phyloP scores from a whole-genome alignment of 2,888 invertebrate genomes.

The Aromia moschata region DNA sequence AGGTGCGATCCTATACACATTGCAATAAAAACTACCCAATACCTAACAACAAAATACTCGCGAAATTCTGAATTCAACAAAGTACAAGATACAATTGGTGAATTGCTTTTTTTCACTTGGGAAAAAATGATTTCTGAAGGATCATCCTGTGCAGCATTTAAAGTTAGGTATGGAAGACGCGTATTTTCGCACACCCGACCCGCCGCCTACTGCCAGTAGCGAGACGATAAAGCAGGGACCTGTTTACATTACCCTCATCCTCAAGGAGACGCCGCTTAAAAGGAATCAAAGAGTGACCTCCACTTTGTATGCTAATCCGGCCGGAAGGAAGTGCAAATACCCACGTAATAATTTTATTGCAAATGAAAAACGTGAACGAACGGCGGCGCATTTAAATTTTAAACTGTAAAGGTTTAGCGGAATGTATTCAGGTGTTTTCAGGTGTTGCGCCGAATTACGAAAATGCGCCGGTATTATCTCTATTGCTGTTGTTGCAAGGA shows the following conservation, averaged over 20 bases:
- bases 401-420: constrained; percentile 7
- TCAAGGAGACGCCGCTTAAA: constrained; percentile 3
- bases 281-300: constrained; percentile 24
- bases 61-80: too few species aligned
- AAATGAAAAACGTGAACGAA: constrained; percentile 48
- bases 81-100: too few species aligned
- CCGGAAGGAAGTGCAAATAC: constrained; percentile 34
- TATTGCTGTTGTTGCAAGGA: constrained; percentile 8
- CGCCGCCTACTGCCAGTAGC: constrained; percentile 2
- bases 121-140: too few species aligned
- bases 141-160: too few species aligned
- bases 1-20: too few species aligned
- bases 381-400: constrained; percentile 15
- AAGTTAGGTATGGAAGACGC: too few species aligned
- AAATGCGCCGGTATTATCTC: constrained; percentile 10
- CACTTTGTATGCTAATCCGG: constrained; percentile 26
- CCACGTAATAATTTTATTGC: constrained; percentile 53
- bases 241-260: constrained; percentile 12
- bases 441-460: not conserved
- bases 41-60: too few species aligned
- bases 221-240: constrained; percentile 3
- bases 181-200: too few species aligned
- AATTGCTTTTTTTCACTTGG: too few species aligned
- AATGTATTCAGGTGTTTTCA: constrained; percentile 25
- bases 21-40: too few species aligned